Conservation (phyloP, 2,797 vertebrate species). For the Avahi laniger region DNA sequence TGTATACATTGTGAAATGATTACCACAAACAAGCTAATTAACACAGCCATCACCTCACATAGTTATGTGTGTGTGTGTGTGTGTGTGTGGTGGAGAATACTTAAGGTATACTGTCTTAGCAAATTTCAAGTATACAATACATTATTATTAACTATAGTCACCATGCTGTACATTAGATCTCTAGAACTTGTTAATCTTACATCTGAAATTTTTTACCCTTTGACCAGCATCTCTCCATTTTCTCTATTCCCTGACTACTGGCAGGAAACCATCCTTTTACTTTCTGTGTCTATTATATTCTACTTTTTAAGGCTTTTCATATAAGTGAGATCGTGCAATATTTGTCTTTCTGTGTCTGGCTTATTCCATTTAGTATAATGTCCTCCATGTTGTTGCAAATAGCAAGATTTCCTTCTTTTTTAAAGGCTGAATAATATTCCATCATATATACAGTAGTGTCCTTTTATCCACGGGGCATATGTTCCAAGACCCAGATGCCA, state of each 20-base stretch:
- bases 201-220: background rate
- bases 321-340: background rate
- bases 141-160: background rate
- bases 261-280: background rate
- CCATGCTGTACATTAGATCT: background rate
- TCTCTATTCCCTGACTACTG: background rate
- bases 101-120: background rate
- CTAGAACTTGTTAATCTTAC: background rate
- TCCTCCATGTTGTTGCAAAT: background rate
- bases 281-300: background rate
- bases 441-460: background rate
- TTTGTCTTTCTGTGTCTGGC: background rate
- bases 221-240: background rate
- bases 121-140: background rate
- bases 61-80: background rate
- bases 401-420: background rate
- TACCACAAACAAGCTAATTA: background rate
- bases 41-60: background rate
- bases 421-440: background rate
- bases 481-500: background rate
- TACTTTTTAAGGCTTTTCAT: background rate
- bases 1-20: background rate
- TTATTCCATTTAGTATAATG: background rate
- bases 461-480: background rate
- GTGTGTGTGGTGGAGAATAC: background rate